Evolutionary conservation across 2,888 invertebrate genomes (phyloP).

Genomic region (Epinotia nisella): DNA sequence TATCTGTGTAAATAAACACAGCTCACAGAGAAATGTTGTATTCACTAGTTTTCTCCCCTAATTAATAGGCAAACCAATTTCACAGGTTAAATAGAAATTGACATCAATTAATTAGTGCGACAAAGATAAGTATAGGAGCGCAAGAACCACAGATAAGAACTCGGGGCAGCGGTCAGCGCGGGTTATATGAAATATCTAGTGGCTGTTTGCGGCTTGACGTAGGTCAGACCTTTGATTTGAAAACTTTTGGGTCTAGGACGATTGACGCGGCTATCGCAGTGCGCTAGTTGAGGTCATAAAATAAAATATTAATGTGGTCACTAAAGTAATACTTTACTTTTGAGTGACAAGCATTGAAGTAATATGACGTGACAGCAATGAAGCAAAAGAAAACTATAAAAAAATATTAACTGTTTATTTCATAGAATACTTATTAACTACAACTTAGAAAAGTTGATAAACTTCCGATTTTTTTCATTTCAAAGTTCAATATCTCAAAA

Average conservation of each 20-base stretch:
- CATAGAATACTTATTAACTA: no score
- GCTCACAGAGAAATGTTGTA: background rate
- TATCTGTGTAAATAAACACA: background rate
- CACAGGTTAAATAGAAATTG: conserved; percentile 30
- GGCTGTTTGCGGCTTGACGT: conserved; percentile 26
- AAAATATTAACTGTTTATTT: no score
- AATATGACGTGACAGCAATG: no score
- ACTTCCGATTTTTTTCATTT: no score
- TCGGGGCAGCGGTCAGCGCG: conserved; percentile 27
- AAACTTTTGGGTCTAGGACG: conserved; percentile 34
- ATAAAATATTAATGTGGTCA: background rate
- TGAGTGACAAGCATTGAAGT: no score
- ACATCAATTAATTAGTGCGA: conserved; percentile 36
- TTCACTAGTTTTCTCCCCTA: conserved; percentile 1
- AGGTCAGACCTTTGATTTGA: conserved; percentile 39
- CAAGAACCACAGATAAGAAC: conserved; percentile 1
- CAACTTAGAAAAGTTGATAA: no score
- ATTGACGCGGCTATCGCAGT: background rate
- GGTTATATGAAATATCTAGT: conserved; percentile 26
- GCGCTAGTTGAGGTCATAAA: background rate
- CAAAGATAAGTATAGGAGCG: conserved; percentile 28
- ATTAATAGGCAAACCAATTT: conserved; percentile 8
- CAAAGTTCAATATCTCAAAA: no score
- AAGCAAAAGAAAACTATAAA: no score
- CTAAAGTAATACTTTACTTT: no score